phyloP scores from a whole-genome alignment of 1,140 invertebrate genomes.

The Scaptomyza hsui region DNA sequence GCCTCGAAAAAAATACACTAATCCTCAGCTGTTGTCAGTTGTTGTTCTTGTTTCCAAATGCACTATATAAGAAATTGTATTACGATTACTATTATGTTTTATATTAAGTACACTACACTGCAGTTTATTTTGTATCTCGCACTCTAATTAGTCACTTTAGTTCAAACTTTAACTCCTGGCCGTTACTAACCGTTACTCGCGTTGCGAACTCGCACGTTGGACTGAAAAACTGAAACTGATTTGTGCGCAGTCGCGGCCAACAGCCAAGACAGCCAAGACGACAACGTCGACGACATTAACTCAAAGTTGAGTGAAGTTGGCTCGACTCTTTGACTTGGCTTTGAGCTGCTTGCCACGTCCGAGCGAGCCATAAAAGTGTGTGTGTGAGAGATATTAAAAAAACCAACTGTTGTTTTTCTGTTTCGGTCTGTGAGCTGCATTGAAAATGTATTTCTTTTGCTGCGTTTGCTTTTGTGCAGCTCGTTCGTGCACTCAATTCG shows the following conservation, averaged over 20 bases:
- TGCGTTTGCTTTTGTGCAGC: conserved; percentile 55
- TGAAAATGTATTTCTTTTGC: conserved; percentile 65
- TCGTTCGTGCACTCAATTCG: conserved; percentile 45
- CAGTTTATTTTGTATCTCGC: background rate
- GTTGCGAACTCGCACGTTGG: conserved; percentile 76
- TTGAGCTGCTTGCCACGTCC: conserved; percentile 57
- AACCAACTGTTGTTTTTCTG: conserved; percentile 42
- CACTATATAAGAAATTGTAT: background rate
- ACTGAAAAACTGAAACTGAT: conserved; percentile 81
- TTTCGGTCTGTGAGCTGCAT: conserved; percentile 72
- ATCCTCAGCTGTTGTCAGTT: conserved; percentile 4
- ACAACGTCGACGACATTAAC: conserved; percentile 23
- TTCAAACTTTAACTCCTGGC: conserved; percentile 27
- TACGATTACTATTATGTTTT: background rate
- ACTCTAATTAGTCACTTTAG: background rate
- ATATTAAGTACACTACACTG: conserved; percentile 23
- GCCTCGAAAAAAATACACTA: conserved; percentile 2
- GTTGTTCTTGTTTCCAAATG: background rate
- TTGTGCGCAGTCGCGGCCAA: conserved; percentile 66
- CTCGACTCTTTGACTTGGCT: conserved; percentile 12
- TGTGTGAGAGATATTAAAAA: conserved; percentile 8
- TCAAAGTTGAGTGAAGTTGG: conserved; percentile 47
- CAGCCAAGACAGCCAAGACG: conserved; percentile 61
- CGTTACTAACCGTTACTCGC: conserved; percentile 44
- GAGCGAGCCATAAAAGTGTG: conserved; percentile 49